Evolutionary conservation across 2,888 invertebrate genomes (phyloP).

Genomic region (Morpho helenor): DNA sequence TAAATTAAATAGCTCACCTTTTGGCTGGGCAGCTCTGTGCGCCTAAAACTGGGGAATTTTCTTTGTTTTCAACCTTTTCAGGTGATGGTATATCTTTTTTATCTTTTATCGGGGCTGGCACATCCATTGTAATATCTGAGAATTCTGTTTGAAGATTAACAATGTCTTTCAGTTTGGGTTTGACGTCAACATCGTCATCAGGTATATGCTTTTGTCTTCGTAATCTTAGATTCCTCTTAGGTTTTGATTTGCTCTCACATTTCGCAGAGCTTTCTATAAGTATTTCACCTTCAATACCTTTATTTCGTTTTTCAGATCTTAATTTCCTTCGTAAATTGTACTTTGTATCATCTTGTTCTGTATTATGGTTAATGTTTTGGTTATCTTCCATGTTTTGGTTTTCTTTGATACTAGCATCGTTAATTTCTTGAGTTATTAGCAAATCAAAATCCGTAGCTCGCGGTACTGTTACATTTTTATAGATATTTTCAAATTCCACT

Average conservation of each 20-base stretch:
- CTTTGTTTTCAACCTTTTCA: conserved; percentile 42
- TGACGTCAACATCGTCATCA: conserved; percentile 35
- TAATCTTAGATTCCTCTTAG: conserved; percentile 48
- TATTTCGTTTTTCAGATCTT: conserved; percentile 22
- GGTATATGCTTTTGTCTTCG: conserved; percentile 41
- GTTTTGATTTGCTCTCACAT: conserved; percentile 37
- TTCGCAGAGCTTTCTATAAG: conserved; percentile 39
- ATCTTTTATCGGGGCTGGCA: conserved; percentile 45
- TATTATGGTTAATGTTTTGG: conserved; percentile 10
- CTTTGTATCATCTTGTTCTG: conserved; percentile 33
- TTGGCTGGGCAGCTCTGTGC: conserved; percentile 65
- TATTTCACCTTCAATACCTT: conserved; percentile 31
- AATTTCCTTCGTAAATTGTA: conserved; percentile 52
- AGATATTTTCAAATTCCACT: conserved; percentile 63
- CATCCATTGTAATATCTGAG: conserved; percentile 58
- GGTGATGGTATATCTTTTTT: conserved; percentile 59
- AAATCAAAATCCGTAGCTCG: conserved; percentile 62
- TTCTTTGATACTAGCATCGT: conserved; percentile 17
- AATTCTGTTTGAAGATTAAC: conserved; percentile 60
- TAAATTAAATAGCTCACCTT: conserved; percentile 42
- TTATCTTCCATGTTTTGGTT: conserved; percentile 11
- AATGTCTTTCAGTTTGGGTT: conserved; percentile 55
- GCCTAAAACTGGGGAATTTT: conserved; percentile 48
- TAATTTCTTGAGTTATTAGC: conserved; percentile 40
- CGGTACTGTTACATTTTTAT: conserved; percentile 51